phyloP scores from a whole-genome alignment of 2,797 vertebrate genomes.

The Alca torda region DNA sequence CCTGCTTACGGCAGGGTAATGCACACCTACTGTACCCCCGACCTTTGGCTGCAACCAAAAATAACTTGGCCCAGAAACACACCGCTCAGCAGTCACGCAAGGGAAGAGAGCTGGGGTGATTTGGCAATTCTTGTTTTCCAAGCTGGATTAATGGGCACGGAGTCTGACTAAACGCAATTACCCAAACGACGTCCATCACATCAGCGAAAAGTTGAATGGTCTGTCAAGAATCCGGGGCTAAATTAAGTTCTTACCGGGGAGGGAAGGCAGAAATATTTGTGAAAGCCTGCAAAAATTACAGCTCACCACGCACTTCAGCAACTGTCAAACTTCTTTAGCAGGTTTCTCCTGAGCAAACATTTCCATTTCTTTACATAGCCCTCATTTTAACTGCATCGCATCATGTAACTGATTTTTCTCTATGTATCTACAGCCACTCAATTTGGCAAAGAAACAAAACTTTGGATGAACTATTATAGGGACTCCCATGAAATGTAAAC shows the following conservation, averaged over 20 bases:
- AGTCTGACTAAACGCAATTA: neutral
- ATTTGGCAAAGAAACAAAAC: neutral
- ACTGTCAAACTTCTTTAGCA: neutral
- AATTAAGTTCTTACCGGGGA: neutral
- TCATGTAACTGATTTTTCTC: neutral
- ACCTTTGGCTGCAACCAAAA: conserved; percentile 26
- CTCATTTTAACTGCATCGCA: neutral
- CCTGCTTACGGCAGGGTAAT: neutral
- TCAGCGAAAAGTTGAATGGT: neutral
- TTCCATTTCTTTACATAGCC: neutral
- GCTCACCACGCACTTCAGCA: neutral
- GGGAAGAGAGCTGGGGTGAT: neutral
- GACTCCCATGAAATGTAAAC: neutral
- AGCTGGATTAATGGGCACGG: neutral
- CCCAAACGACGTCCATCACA: neutral
- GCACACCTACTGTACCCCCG: neutral
- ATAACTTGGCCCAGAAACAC: neutral
- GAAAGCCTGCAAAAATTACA: neutral
- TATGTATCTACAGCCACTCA: neutral
- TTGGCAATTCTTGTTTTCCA: neutral
- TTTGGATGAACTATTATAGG: neutral
- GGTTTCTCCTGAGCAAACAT: conserved; percentile 5
- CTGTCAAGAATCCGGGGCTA: neutral
- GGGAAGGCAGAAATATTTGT: neutral
- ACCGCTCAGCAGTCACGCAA: neutral